A percentile compares a stretch with the other conserved stretches of the same genome.
Conservation (phyloP, 2,888 invertebrate genomes). For the Linyphia triangularis region DNA sequence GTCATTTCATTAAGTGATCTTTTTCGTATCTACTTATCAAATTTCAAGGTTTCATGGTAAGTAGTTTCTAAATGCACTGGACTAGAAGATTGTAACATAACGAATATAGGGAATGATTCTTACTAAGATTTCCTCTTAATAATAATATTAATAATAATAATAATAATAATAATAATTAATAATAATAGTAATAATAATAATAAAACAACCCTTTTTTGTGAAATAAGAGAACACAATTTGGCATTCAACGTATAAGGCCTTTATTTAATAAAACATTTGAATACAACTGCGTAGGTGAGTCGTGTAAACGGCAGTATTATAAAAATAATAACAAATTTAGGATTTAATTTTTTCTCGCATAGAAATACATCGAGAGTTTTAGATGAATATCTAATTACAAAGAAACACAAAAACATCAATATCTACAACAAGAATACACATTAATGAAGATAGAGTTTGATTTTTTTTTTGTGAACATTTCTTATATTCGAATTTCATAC, state of each 20-base stretch:
- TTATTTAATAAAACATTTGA: conserved; percentile 69
- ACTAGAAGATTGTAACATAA: too few species aligned
- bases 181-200: too few species aligned
- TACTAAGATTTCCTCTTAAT: too few species aligned
- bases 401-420: conserved; percentile 28
- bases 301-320: conserved; percentile 71
- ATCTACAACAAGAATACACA: conserved; percentile 10
- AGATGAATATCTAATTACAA: conserved; percentile 37
- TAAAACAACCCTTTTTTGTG: too few species aligned
- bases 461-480: background rate
- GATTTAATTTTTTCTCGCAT: conserved; percentile 46
- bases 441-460: background rate
- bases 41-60: too few species aligned
- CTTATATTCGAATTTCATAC: background rate
- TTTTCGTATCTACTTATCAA: too few species aligned
- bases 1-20: too few species aligned
- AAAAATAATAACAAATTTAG: conserved; percentile 74
- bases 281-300: conserved; percentile 68
- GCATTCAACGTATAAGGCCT: conserved; percentile 52
- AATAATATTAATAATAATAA: too few species aligned
- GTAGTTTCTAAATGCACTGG: too few species aligned
- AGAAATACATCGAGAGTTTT: conserved; percentile 53
- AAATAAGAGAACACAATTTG: background rate
- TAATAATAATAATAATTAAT: too few species aligned
- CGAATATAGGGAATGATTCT: too few species aligned